Base-by-base conservation (phyloP, 2,888 invertebrate genomes). In the Euplexia lucipara region DNA sequence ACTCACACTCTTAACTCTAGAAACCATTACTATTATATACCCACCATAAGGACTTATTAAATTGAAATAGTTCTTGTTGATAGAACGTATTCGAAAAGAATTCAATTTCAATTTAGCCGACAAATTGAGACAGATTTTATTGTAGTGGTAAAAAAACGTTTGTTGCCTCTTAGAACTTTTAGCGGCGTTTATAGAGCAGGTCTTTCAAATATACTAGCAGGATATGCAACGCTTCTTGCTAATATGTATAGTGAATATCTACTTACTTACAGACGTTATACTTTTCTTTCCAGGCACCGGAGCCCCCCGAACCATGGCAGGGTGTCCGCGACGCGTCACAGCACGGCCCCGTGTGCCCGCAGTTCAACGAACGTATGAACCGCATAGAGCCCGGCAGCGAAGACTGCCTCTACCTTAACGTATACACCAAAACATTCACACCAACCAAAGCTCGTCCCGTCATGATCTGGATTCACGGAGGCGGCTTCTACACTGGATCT, bases 391-490 rank as follows among this genome's bases (percentile, higher is more conserved):
- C 91, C 42, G 96, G 96, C 59, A 95, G 93, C 77, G 96, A 96
- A 82, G 96, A 96, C 85, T 97, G 97, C 72, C 95, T 97, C 5
- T 97, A 96, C 82, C 90, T 97, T 18, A 97, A 97, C 85, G 96
- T 97, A 0, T 97, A 96, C 86, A 95, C 96, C 8, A 90, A 86
- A 72, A 81, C 77, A 22, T 65, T 91, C 7, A 74, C 72, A 2
- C 88, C 90, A 3, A 8, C 81, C 2, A 57, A 66, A 44, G 84
- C 84, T 7, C 79, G 88, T 1, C 94, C 95, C 0, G 95, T 95
- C 1, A 90, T 95, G 91, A 87, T 95, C 30, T 95, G 95, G 95
- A 95, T 95, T 34, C 95, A 95, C 75, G 95, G 95, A 12, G 95
- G 95, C 26, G 93, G 90, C 22, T 95, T 95, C 74, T 93, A 95